A percentile compares a stretch with the other conserved stretches of the same genome.
Evolutionary conservation across 2,113 vertebrate genomes (phyloP).

Genomic region (Pseudolaguvia tuberculata): DNA sequence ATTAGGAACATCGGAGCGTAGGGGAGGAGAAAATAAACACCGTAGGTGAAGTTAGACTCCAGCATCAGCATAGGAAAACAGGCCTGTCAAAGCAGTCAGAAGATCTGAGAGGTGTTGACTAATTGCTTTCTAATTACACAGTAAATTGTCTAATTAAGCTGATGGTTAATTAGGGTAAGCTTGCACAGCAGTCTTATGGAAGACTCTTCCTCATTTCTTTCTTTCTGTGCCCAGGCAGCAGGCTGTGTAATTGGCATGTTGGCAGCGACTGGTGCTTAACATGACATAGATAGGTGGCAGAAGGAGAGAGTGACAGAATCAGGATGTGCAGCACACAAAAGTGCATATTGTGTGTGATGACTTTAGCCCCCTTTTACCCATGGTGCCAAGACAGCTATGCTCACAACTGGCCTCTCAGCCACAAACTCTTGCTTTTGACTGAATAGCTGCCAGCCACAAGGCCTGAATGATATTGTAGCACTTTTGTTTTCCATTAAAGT

Average conservation of each 20-base stretch:
- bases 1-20: slow-evolving; percentile 28
- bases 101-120: slow-evolving; percentile 89
- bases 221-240: slow-evolving; percentile 78
- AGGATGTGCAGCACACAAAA: slow-evolving; percentile 67
- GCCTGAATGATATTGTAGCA: background rate
- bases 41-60: slow-evolving; percentile 65
- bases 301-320: slow-evolving; percentile 73
- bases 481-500: no score
- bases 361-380: slow-evolving; percentile 53
- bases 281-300: slow-evolving; percentile 62
- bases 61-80: slow-evolving; percentile 74
- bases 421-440: background rate
- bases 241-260: slow-evolving; percentile 85
- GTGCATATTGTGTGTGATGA: slow-evolving; percentile 66
- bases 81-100: slow-evolving; percentile 89
- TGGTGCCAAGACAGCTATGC: slow-evolving; percentile 17
- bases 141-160: slow-evolving; percentile 97
- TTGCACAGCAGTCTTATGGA: slow-evolving; percentile 87
- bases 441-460: background rate
- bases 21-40: slow-evolving; percentile 54
- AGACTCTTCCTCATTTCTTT: slow-evolving; percentile 53
- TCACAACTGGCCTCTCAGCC: background rate
- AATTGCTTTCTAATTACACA: slow-evolving; percentile 97
- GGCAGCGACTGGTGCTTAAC: slow-evolving; percentile 79
- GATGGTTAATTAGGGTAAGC: slow-evolving; percentile 90